Conservation (phyloP, 2,888 invertebrate species). For the Ctenicera cuprea region DNA sequence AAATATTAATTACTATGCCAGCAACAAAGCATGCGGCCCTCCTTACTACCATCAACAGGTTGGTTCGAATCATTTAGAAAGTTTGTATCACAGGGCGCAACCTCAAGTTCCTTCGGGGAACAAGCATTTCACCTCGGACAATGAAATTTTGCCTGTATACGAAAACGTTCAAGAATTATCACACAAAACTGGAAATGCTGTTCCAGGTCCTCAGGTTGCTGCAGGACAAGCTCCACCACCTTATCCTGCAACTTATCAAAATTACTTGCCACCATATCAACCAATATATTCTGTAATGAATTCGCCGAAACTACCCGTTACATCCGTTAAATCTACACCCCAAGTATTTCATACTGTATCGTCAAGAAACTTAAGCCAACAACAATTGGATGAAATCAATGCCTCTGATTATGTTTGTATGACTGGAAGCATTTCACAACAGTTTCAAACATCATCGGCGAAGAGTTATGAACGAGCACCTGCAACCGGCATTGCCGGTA, state of each 20-base stretch:
- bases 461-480: constrained; percentile 70
- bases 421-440: constrained; percentile 80
- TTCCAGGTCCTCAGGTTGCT: constrained; percentile 71
- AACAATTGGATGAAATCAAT: constrained; percentile 81
- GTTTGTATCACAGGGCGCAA: constrained; percentile 84
- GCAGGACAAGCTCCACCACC: constrained; percentile 56
- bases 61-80: constrained; percentile 71
- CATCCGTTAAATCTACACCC: constrained; percentile 28
- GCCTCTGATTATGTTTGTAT: constrained; percentile 90
- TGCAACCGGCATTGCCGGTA: constrained; percentile 73
- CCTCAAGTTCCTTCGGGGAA: constrained; percentile 84
- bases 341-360: constrained; percentile 55
- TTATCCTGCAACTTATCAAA: constrained; percentile 43
- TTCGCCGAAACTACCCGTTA: constrained; percentile 53
- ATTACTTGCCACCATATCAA: constrained; percentile 57
- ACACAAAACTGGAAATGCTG: constrained; percentile 65
- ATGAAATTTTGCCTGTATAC: constrained; percentile 75
- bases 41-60: constrained; percentile 79
- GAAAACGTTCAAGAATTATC: constrained; percentile 69
- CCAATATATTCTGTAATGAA: constrained; percentile 68
- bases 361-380: constrained; percentile 65
- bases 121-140: constrained; percentile 64
- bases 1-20: constrained; percentile 87
- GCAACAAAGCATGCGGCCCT: constrained; percentile 70
- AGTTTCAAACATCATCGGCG: constrained; percentile 70